Evolutionary conservation across 2,888 invertebrate species (phyloP).

Genomic region (Hypolimnas misippus): DNA sequence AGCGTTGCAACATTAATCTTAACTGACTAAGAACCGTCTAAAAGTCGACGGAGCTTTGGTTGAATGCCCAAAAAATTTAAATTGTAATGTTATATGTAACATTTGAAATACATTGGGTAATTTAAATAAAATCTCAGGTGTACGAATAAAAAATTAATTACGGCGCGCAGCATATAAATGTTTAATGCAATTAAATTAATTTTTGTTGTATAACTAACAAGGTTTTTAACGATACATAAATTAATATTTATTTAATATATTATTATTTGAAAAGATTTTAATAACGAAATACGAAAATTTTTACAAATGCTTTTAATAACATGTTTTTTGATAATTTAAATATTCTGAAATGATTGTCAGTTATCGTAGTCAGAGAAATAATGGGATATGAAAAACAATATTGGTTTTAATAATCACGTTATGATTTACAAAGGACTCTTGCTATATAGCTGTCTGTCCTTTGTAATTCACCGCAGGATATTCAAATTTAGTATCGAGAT

Average conservation of each 20-base stretch:
- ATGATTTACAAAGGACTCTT: too few relatives aligned
- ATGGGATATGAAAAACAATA: too few relatives aligned
- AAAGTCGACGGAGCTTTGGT: slow-evolving; percentile 16
- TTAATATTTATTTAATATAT: neutral
- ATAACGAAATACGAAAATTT: neutral
- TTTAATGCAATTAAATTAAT: too few relatives aligned
- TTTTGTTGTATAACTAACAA: too few relatives aligned
- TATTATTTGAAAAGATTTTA: neutral
- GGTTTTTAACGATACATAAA: neutral
- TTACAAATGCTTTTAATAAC: too few relatives aligned
- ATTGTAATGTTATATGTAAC: neutral
- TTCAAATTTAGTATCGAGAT: slow-evolving; percentile 35
- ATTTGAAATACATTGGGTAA: slow-evolving; percentile 1
- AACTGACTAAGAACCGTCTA: slow-evolving; percentile 52
- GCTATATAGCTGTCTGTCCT: slow-evolving; percentile 21
- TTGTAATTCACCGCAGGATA: slow-evolving; percentile 29
- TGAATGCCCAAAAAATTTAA: slow-evolving; percentile 6
- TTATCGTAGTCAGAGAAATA: too few relatives aligned
- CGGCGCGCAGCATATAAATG: neutral
- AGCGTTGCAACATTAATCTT: slow-evolving; percentile 78
- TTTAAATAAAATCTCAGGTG: slow-evolving; percentile 1
- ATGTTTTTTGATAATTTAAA: neutral
- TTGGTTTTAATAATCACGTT: slow-evolving; percentile 1
- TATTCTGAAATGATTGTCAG: too few relatives aligned
- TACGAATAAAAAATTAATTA: slow-evolving; percentile 1